Conservation (phyloP, 2,113 vertebrate species). For the Catharus fuscescens region DNA sequence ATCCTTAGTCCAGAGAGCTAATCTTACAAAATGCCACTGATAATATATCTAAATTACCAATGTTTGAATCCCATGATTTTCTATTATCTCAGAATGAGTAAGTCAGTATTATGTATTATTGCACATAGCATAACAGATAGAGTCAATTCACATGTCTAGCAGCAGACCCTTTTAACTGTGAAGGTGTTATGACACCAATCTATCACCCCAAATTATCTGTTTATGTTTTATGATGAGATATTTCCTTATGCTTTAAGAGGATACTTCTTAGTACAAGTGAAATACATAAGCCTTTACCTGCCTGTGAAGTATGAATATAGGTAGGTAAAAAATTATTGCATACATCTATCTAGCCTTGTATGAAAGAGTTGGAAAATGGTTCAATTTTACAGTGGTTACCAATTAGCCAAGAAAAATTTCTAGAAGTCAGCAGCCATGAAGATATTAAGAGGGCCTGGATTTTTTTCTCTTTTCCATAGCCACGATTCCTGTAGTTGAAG, state of each 20-base stretch:
- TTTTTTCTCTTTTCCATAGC: conserved; percentile 28
- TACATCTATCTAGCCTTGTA: neutral
- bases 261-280: neutral
- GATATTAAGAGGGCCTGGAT: neutral
- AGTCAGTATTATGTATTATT: neutral
- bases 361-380: neutral
- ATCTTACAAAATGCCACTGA: neutral
- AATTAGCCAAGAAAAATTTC: neutral
- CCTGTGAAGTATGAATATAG: neutral
- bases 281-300: neutral
- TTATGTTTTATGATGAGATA: neutral
- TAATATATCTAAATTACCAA: neutral
- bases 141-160: neutral
- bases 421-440: conserved; percentile 7
- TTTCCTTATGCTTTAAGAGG: neutral
- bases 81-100: neutral
- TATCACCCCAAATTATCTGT: neutral
- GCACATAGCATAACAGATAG: neutral
- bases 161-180: neutral
- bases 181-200: neutral
- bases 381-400: neutral
- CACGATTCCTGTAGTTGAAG: conserved; percentile 9
- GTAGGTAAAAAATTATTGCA: neutral
- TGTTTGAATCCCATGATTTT: neutral
- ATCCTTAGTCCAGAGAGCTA: neutral